phyloP scores from a whole-genome alignment of 2,888 invertebrate genomes.

The Acrocera orbiculus region DNA sequence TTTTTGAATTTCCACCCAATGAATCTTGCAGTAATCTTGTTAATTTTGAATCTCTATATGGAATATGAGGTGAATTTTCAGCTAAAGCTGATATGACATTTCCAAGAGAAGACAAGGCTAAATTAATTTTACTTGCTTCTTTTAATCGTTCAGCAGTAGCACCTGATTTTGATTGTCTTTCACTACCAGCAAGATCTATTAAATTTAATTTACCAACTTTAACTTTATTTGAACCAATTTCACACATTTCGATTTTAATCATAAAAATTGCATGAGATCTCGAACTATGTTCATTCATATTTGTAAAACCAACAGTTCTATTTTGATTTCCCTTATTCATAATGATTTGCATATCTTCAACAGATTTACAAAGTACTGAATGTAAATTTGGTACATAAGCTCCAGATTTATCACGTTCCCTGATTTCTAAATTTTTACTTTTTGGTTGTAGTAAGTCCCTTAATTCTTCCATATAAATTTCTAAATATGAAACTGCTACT shows the following conservation, averaged over 20 bases:
- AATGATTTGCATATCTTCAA: constrained; percentile 81
- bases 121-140: constrained; percentile 94
- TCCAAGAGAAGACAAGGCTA: constrained; percentile 90
- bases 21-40: constrained; percentile 94
- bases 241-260: constrained; percentile 90
- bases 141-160: constrained; percentile 84
- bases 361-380: constrained; percentile 85
- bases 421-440: constrained; percentile 36
- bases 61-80: constrained; percentile 87
- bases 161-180: constrained; percentile 91
- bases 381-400: constrained; percentile 93
- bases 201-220: constrained; percentile 91
- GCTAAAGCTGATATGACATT: constrained; percentile 97
- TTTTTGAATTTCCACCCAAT: constrained; percentile 95
- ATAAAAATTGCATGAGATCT: constrained; percentile 97
- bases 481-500: constrained; percentile 90
- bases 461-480: constrained; percentile 89
- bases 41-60: constrained; percentile 93
- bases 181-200: constrained; percentile 96
- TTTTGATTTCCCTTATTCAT: constrained; percentile 89
- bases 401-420: constrained; percentile 56
- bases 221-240: constrained; percentile 38
- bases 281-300: constrained; percentile 98
- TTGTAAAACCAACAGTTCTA: constrained; percentile 86
- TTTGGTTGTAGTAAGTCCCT: constrained; percentile 49